Evolutionary conservation across 2,797 vertebrate genomes (phyloP).

Genomic region (Florisuga fusca): DNA sequence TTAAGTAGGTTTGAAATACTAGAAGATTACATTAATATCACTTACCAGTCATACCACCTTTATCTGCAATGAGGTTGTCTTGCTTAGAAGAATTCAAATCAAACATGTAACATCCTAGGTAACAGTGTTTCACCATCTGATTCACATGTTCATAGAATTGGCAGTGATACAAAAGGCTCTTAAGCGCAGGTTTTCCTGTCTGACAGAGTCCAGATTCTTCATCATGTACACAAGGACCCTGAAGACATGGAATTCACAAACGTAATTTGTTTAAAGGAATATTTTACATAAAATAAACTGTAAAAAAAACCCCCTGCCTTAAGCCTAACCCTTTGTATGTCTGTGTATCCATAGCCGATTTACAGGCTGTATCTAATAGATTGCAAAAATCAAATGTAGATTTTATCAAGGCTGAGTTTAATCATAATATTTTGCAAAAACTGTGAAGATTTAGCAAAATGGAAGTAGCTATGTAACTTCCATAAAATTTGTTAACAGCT

Average conservation of each 20-base stretch:
- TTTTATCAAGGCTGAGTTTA: neutral
- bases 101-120: conserved; percentile 84
- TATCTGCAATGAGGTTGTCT: neutral
- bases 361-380: neutral
- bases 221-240: conserved; percentile 94
- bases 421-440: neutral
- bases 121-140: conserved; percentile 86
- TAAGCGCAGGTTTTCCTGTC: conserved; percentile 89
- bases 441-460: neutral
- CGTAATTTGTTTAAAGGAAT: neutral
- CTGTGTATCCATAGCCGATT: neutral
- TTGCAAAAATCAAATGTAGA: neutral
- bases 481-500: neutral
- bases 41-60: conserved; percentile 60
- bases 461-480: neutral
- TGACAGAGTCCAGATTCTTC: conserved; percentile 90
- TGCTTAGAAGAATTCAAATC: conserved; percentile 67
- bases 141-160: conserved; percentile 91
- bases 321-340: neutral
- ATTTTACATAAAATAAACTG: neutral
- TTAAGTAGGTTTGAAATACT: neutral
- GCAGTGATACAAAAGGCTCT: conserved; percentile 90
- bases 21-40: neutral
- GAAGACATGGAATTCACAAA: neutral
- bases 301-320: fast-evolving